Conservation (phyloP, 2,888 invertebrate species). For the Reticulitermes lucifugus region DNA sequence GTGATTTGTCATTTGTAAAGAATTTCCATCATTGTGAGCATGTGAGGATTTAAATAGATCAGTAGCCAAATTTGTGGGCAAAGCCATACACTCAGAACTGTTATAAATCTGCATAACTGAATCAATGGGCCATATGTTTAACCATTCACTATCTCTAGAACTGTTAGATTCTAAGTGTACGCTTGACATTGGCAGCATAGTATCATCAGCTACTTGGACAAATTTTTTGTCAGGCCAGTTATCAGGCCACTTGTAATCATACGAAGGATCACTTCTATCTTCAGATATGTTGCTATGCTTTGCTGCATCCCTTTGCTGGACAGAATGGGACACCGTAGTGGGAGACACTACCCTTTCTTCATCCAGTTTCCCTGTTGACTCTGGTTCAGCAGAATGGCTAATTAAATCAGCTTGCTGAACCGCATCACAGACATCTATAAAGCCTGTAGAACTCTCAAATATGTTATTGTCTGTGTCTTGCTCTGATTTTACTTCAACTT, state of each 20-base stretch:
- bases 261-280: background rate
- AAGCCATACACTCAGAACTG: background rate
- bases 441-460: too few species aligned
- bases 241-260: slow-evolving; percentile 35
- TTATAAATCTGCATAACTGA: background rate
- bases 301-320: background rate
- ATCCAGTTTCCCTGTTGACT: background rate
- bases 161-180: background rate
- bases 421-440: background rate
- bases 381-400: background rate
- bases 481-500: background rate
- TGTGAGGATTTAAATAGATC: too few species aligned
- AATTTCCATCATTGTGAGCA: background rate
- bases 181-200: background rate
- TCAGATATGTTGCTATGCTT: background rate
- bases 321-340: background rate
- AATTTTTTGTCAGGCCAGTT: slow-evolving; percentile 1
- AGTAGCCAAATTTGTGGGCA: too few species aligned
- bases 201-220: background rate
- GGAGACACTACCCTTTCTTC: background rate
- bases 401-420: background rate
- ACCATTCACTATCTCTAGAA: background rate
- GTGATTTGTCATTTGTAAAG: background rate
- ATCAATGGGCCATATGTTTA: background rate
- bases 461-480: too few species aligned